phyloP scores from a whole-genome alignment of 1,140 invertebrate species.

The Bilobella aurantiaca region DNA sequence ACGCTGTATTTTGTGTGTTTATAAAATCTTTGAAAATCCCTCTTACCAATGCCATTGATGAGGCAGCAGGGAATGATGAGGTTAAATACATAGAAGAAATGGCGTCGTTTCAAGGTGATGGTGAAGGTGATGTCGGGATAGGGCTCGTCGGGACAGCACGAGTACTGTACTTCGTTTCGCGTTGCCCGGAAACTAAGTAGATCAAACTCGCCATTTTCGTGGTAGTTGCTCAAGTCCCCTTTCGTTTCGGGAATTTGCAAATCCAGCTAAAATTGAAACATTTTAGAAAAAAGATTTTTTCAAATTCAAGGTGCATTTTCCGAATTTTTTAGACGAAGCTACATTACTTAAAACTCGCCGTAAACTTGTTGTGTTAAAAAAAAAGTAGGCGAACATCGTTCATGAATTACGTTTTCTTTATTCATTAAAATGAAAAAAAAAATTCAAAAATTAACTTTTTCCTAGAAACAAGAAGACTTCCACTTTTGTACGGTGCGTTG shows the following conservation, averaged over 20 bases:
- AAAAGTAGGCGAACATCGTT: too few species aligned
- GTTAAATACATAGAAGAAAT: slow-evolving; percentile 86
- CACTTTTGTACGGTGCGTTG: too few species aligned
- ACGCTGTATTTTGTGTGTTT: too few species aligned
- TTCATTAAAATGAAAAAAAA: too few species aligned
- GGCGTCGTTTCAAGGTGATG: slow-evolving; percentile 60
- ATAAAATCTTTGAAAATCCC: too few species aligned
- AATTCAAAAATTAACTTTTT: too few species aligned
- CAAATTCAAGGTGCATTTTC: too few species aligned
- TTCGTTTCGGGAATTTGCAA: slow-evolving; percentile 57
- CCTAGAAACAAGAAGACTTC: too few species aligned
- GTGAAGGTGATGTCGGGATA: slow-evolving; percentile 43
- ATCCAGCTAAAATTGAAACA: slow-evolving; percentile 48
- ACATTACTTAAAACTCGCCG: too few species aligned
- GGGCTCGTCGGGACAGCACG: slow-evolving; percentile 51
- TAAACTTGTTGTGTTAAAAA: too few species aligned
- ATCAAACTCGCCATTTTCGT: slow-evolving; percentile 69
- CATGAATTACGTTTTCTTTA: too few species aligned
- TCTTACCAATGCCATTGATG: slow-evolving; percentile 69
- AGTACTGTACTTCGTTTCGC: slow-evolving; percentile 58
- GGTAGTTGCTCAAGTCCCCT: slow-evolving; percentile 65
- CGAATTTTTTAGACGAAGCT: too few species aligned
- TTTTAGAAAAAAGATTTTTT: slow-evolving; percentile 28
- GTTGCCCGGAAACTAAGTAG: slow-evolving; percentile 59
- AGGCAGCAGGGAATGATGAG: slow-evolving; percentile 79